These are phyloP conservation scores for Cephus cinctus DNA, from an alignment of 1,140 invertebrate genomes.

Conservation along the genomic window DNA sequence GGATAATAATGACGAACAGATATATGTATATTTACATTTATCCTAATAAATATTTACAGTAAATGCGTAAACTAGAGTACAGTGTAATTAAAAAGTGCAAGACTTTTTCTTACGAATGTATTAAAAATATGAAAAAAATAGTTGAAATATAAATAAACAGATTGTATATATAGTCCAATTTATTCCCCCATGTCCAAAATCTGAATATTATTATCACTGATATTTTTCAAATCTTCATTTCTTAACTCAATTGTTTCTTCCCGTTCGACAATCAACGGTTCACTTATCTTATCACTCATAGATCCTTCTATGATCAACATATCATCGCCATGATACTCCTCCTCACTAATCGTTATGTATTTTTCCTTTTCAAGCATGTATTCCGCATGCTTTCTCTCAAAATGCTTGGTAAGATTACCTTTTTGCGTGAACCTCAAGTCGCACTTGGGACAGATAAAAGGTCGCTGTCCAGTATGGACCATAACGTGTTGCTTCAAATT, in stretches of 20 bases:
- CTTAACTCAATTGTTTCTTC: constrained; percentile 7
- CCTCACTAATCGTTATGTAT: neutral
- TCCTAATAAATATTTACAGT: no score
- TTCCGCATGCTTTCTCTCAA: constrained; percentile 18
- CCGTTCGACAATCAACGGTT: constrained; percentile 5
- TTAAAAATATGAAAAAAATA: no score
- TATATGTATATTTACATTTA: no score
- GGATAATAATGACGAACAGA: no score
- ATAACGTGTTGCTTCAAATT: constrained; percentile 25
- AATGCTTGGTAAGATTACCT: constrained; percentile 21
- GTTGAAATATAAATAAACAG: no score
- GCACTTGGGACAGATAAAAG: constrained; percentile 18
- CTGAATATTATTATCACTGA: neutral
- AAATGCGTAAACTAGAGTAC: no score
- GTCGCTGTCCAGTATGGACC: constrained; percentile 22
- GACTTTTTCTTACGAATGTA: no score
- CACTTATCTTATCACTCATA: neutral
- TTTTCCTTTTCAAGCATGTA: constrained; percentile 10
- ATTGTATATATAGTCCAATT: no score
- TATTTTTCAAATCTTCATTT: constrained; percentile 1
- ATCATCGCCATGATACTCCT: constrained; percentile 5
- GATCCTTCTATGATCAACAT: neutral
- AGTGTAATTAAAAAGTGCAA: no score
- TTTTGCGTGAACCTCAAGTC: constrained; percentile 21
- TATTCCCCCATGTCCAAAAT: no score